Conservation (phyloP, 2,888 invertebrate species). For the Oxystoma pomonae region DNA sequence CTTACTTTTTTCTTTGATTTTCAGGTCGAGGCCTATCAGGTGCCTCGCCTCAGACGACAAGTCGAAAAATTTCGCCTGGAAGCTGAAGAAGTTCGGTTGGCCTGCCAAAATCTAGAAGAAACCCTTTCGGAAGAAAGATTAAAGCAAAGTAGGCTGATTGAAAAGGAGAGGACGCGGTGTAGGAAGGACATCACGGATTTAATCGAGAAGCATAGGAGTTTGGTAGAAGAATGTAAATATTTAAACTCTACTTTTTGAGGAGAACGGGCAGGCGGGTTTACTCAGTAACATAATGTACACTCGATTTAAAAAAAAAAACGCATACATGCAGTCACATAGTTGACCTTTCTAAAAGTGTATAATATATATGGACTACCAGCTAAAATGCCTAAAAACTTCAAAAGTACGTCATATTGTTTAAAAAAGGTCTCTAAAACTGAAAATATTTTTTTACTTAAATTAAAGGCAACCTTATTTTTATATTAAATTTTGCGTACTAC, state of each 20-base stretch:
- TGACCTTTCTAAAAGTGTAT: not conserved
- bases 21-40: conserved; percentile 59
- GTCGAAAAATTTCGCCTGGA: conserved; percentile 50
- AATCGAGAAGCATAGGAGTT: conserved; percentile 36
- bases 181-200: conserved; percentile 39
- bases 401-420: too few relatives aligned
- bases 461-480: too few relatives aligned
- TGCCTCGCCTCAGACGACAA: conserved; percentile 52
- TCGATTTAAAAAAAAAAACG: too few relatives aligned
- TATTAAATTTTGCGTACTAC: too few relatives aligned
- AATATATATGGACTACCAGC: too few relatives aligned
- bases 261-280: too few relatives aligned
- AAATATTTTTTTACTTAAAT: too few relatives aligned
- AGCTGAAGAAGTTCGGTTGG: conserved; percentile 46
- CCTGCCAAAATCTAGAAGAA: conserved; percentile 48
- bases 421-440: too few relatives aligned
- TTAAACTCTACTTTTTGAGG: too few relatives aligned
- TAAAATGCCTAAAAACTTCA: too few relatives aligned
- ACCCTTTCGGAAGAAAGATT: conserved; percentile 44
- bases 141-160: conserved; percentile 40
- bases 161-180: conserved; percentile 41
- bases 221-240: conserved; percentile 42
- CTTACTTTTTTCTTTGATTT: conserved; percentile 33
- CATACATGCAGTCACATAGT: not conserved
- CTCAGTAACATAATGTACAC: too few relatives aligned